These are phyloP conservation scores for Nemotelus nigrinus DNA, from an alignment of 2,888 invertebrate genomes.

Conservation along the genomic window DNA sequence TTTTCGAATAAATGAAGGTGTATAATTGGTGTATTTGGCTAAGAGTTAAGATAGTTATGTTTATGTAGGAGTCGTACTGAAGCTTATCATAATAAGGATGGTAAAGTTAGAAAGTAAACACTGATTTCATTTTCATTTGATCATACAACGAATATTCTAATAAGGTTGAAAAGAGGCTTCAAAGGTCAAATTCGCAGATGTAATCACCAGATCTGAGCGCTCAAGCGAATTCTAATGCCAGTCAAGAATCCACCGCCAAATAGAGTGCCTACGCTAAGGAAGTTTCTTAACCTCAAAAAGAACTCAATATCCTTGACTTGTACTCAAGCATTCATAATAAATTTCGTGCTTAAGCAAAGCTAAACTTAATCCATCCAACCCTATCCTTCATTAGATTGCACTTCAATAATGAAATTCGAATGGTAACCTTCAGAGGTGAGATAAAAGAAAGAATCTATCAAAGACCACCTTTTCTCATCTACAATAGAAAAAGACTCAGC, in stretches of 20 bases:
- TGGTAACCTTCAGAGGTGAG: not conserved
- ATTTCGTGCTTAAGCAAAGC: not conserved
- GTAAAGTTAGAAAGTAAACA: too few species aligned
- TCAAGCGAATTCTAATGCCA: not conserved
- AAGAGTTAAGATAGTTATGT: not conserved
- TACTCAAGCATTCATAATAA: not conserved
- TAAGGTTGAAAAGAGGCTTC: too few species aligned
- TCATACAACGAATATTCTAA: too few species aligned
- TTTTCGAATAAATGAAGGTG: not conserved
- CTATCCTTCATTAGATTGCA: not conserved
- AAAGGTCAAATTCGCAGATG: too few species aligned
- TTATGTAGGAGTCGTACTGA: too few species aligned
- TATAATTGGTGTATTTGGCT: not conserved
- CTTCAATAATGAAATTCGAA: conserved; percentile 16
- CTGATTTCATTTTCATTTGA: too few species aligned
- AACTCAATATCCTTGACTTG: not conserved
- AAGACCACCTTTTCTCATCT: not conserved
- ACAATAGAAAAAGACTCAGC: not conserved
- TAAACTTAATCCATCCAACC: not conserved
- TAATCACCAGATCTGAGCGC: too few species aligned
- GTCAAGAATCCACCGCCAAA: not conserved
- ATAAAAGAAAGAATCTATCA: too few species aligned
- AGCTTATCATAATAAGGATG: too few species aligned
- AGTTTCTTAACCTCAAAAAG: not conserved
- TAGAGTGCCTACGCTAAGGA: not conserved